These are phyloP conservation scores for Meta bourneti DNA, from an alignment of 2,888 invertebrate species.

Conservation along the genomic window DNA sequence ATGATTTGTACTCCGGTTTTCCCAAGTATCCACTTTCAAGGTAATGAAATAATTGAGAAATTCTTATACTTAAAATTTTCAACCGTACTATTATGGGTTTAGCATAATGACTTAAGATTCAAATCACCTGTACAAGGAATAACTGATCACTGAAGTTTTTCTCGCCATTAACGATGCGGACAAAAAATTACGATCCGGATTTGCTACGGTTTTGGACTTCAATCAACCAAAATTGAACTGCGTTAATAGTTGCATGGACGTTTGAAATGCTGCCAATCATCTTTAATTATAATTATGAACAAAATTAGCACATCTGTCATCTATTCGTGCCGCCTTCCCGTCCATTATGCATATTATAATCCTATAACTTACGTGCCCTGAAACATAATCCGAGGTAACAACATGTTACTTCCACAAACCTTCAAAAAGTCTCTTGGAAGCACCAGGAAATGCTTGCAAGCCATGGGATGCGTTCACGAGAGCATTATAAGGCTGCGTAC, in stretches of 20 bases:
- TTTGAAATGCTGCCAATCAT: neutral
- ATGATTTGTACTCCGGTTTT: no score
- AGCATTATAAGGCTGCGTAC: conserved; percentile 9
- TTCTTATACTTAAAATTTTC: no score
- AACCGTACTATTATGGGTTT: no score
- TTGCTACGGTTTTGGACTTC: neutral
- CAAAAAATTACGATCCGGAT: no score
- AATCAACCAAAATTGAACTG: neutral
- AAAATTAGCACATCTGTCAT: neutral
- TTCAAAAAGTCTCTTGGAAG: conserved; percentile 14
- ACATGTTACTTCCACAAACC: neutral
- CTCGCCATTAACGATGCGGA: no score
- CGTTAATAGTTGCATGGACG: neutral
- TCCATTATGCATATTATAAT: neutral
- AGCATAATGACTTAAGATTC: no score
- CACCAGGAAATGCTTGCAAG: neutral
- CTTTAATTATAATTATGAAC: neutral
- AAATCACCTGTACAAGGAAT: no score
- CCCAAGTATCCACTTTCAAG: no score
- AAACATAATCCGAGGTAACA: conserved; percentile 10
- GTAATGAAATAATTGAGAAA: no score
- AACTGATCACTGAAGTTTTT: no score
- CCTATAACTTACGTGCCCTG: conserved; percentile 18
- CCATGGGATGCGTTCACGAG: conserved; percentile 42
- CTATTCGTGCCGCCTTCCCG: neutral